Conservation (phyloP, 2,113 vertebrate genomes). For the Micronycteris hirsuta region DNA sequence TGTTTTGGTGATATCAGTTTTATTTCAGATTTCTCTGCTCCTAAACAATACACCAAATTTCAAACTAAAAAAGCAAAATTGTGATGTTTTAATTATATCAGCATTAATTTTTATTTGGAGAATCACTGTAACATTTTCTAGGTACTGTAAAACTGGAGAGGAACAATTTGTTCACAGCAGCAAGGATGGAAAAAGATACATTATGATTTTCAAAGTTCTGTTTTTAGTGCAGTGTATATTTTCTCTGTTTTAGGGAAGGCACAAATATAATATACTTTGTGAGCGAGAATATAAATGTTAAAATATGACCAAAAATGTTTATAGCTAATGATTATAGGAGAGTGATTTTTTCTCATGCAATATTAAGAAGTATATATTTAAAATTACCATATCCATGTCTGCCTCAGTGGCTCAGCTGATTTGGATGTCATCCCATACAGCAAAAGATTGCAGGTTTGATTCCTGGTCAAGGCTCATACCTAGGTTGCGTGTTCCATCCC, state of each 20-base stretch:
- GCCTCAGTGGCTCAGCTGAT: no score
- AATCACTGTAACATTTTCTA: not conserved
- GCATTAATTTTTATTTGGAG: not conserved
- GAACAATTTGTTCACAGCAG: not conserved
- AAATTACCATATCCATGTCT: not conserved
- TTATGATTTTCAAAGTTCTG: not conserved
- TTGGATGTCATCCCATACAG: rapidly evolving
- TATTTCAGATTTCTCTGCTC: not conserved
- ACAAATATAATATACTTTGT: no score
- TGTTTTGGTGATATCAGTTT: not conserved
- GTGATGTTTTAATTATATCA: not conserved
- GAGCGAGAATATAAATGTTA: not conserved
- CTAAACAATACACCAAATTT: not conserved
- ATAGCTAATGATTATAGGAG: not conserved
- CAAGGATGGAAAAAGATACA: not conserved
- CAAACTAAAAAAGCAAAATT: not conserved
- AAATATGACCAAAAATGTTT: not conserved
- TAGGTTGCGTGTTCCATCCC: no score
- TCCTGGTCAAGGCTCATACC: no score
- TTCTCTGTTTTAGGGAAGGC: not conserved
- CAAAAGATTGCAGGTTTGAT: no score
- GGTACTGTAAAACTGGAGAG: not conserved
- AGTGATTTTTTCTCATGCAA: no score
- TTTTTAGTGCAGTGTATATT: not conserved
- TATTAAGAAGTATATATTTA: no score